Base-by-base conservation (phyloP, 2,888 invertebrate species). In the Ditula angustiorana region DNA sequence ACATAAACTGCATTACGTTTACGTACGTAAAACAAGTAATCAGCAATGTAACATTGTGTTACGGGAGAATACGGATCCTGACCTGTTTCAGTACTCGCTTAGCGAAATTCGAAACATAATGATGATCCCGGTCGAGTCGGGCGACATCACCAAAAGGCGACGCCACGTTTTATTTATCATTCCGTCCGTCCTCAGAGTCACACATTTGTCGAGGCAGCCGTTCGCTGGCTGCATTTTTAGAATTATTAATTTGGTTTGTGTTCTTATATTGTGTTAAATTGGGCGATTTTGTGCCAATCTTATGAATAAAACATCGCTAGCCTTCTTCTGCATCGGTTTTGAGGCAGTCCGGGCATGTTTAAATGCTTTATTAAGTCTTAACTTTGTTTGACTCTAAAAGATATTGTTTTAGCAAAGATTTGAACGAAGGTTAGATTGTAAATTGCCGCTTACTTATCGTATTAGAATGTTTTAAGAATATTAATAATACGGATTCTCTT, bases 201-300 rank as follows among this genome's bases (percentile, higher is more conserved):
- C 80, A 81, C 81, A 86, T 86, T 87, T 85, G 82, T 83, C 80
- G 78, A 76, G 71, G 63, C 70, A 75, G 74, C 75, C 81, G 78
- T 77, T 79, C 79, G 74, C 76, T 66, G 83, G 77, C 86, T 88
- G 88, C 90, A 91, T 91, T 88, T 90, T 90, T 88, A 87, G 90
- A 88, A 91, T 91, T 88, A 90, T 90, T 90, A 91, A 90, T 91
- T 90, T 88, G 78, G 83, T 74, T 75, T 81, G 79, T 89, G 87
- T 90, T 88, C 88, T 88, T 87, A 80, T 84, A 85, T 80, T 85
- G 85, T 86, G 86, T 85, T 85, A 86, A 90, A 85, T 85, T 85
- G 83, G 82, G 76, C 81, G 86, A 89, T 87, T 90, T 88, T 88
- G 84, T 85, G 80, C 78, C 80, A 78, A 79, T 71, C 82, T 88